Evolutionary conservation across 1,140 invertebrate genomes (phyloP).

Genomic region (Samia ricini): DNA sequence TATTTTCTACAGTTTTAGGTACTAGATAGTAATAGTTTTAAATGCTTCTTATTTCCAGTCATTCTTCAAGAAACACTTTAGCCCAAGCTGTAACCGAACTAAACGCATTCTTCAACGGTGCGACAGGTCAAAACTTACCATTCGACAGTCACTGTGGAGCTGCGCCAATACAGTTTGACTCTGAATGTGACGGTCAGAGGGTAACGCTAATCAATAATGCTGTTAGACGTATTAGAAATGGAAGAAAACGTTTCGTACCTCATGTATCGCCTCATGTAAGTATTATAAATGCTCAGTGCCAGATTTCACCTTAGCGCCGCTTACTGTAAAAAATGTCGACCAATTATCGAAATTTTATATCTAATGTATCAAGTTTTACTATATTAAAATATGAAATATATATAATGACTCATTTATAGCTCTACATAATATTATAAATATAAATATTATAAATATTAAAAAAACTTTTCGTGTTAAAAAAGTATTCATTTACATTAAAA

Average conservation of each 20-base stretch:
- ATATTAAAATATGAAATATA: no score
- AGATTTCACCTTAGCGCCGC: no score
- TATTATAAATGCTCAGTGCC: conserved; percentile 23
- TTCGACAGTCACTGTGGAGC: conserved; percentile 62
- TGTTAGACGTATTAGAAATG: conserved; percentile 27
- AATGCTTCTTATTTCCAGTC: conserved; percentile 31
- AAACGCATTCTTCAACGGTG: neutral
- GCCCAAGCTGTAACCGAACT: neutral
- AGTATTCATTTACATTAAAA: no score
- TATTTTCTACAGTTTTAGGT: no score
- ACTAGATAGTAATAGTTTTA: neutral
- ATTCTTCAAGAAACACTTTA: conserved; percentile 19
- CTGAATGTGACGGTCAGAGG: conserved; percentile 31
- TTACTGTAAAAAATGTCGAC: no score
- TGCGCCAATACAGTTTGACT: conserved; percentile 42
- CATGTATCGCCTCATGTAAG: conserved; percentile 64
- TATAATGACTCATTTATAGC: no score
- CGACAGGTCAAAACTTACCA: conserved; percentile 29
- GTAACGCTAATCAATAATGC: conserved; percentile 21
- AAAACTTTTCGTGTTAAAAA: no score
- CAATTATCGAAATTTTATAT: no score
- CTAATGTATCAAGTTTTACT: no score
- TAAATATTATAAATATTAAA: no score
- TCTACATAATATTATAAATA: no score
- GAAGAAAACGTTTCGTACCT: conserved; percentile 47